These are phyloP conservation scores for Pycnonotus jocosus DNA, from an alignment of 2,113 vertebrate genomes.

Conservation along the genomic window DNA sequence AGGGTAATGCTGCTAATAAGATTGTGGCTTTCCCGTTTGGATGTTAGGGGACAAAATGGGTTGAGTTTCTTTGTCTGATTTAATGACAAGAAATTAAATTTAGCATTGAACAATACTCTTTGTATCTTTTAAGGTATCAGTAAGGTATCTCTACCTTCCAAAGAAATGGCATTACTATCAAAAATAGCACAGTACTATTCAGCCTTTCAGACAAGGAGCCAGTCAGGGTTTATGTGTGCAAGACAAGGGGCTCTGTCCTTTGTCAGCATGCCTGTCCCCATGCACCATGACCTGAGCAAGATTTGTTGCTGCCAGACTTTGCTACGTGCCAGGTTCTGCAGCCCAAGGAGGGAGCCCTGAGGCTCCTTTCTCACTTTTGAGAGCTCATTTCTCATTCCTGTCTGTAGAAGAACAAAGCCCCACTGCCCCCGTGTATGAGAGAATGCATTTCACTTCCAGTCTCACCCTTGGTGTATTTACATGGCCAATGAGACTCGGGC, in stretches of 20 bases:
- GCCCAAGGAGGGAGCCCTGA: neutral
- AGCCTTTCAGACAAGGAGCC: neutral
- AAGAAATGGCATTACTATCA: neutral
- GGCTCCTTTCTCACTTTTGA: neutral
- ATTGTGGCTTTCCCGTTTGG: neutral
- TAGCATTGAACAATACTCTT: neutral
- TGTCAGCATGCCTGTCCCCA: neutral
- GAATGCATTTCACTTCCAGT: neutral
- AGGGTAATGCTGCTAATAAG: conserved; percentile 21
- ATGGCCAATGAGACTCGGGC: neutral
- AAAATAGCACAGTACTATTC: neutral
- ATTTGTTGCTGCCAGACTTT: neutral
- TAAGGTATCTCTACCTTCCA: neutral
- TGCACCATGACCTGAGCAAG: neutral
- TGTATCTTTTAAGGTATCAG: neutral
- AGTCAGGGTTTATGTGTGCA: neutral
- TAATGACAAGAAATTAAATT: conserved; percentile 32
- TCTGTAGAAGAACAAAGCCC: neutral
- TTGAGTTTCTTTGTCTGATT: neutral
- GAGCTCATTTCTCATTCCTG: neutral
- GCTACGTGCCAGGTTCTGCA: neutral
- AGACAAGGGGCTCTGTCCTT: neutral
- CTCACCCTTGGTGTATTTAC: neutral
- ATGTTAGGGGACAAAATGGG: neutral
- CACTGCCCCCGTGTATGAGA: neutral